Conservation (phyloP, 2,888 invertebrate species). For the Gortyna flavago region DNA sequence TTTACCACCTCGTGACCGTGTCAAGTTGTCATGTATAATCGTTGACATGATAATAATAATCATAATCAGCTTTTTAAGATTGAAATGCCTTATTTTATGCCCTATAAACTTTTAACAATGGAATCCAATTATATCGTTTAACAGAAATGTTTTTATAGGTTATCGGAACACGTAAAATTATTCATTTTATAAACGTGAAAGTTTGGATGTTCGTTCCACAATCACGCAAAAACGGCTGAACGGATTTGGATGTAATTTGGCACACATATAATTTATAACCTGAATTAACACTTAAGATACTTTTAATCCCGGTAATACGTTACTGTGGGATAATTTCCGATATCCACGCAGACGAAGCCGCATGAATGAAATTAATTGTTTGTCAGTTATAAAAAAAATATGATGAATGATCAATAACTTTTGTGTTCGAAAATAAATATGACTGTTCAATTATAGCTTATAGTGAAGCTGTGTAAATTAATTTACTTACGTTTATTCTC, state of each 20-base stretch:
- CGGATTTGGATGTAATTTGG: too few species aligned
- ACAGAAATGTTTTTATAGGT: conserved; percentile 23
- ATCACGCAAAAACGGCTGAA: too few species aligned
- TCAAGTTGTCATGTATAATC: conserved; percentile 5
- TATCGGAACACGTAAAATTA: conserved; percentile 20
- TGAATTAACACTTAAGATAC: background rate
- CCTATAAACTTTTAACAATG: conserved; percentile 36
- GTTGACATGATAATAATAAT: conserved; percentile 45
- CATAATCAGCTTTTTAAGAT: conserved; percentile 5
- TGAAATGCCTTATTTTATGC: conserved; percentile 27
- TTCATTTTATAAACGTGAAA: background rate
- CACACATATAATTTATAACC: too few species aligned
- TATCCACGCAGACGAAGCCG: background rate
- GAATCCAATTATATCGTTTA: conserved; percentile 9
- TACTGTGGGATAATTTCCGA: background rate
- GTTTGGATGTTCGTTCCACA: too few species aligned
- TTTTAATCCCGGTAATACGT: background rate
- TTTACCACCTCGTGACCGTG: background rate
- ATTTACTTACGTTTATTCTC: conserved; percentile 11
- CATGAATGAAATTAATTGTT: conserved; percentile 17
- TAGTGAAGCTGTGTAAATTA: background rate
- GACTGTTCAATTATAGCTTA: background rate
- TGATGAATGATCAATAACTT: conserved; percentile 10
- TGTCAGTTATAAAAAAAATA: conserved; percentile 18
- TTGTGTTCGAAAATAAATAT: background rate